These are phyloP conservation scores for Suricata suricatta DNA, from an alignment of 2,113 vertebrate species.

Conservation along the genomic window DNA sequence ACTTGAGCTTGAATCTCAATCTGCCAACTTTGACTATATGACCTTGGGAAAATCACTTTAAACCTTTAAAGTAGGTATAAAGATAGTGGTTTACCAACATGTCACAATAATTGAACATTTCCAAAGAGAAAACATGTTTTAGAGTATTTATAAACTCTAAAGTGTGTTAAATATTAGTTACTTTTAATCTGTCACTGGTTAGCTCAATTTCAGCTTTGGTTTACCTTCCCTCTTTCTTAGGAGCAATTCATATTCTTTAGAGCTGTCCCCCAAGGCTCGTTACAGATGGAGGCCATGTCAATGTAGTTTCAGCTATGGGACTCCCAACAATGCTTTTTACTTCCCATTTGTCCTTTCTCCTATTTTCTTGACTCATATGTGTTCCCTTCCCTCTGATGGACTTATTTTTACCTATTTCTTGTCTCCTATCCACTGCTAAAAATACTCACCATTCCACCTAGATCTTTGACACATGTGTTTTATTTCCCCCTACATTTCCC, in stretches of 20 bases:
- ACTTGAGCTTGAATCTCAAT: background rate
- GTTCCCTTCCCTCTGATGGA: constrained; percentile 62
- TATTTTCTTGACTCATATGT: constrained; percentile 45
- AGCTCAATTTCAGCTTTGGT: constrained; percentile 32
- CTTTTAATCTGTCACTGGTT: constrained; percentile 42
- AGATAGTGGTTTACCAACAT: background rate
- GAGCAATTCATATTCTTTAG: constrained; percentile 30
- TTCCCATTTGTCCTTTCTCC: constrained; percentile 46
- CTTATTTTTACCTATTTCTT: constrained; percentile 55
- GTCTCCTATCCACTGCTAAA: constrained; percentile 9
- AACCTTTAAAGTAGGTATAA: background rate
- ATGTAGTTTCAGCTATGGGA: background rate
- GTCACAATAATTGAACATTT: background rate
- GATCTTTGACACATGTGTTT: constrained; percentile 32
- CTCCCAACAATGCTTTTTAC: background rate
- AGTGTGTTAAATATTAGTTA: background rate
- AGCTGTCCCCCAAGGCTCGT: constrained; percentile 52
- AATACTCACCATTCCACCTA: background rate
- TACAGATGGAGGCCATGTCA: background rate
- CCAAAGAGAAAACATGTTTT: background rate
- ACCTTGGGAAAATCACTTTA: background rate
- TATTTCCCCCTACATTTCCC: background rate
- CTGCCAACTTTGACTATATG: background rate
- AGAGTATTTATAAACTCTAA: background rate
- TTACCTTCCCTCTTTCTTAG: background rate